Conservation (phyloP, 2,113 vertebrate species). For the Tragelaphus imberbis region DNA sequence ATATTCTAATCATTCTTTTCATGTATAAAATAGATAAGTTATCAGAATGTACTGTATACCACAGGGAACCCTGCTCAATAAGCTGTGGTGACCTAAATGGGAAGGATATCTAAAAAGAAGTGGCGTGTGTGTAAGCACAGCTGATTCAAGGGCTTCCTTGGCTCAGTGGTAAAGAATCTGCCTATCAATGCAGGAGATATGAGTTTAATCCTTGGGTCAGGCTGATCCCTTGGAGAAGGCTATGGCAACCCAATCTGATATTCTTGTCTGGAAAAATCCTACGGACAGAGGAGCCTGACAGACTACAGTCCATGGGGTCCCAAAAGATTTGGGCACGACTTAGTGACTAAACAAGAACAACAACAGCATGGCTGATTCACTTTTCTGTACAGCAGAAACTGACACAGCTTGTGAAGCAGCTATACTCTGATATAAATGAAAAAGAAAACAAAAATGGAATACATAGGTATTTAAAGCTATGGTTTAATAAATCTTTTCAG, state of each 20-base stretch:
- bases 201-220: background rate
- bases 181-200: background rate
- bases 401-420: background rate
- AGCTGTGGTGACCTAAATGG: accelerated
- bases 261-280: background rate
- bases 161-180: background rate
- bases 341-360: background rate
- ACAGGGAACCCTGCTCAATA: background rate
- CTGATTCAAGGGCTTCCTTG: background rate
- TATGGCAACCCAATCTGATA: background rate
- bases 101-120: background rate
- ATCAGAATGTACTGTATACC: background rate
- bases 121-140: background rate
- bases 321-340: background rate
- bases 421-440: background rate
- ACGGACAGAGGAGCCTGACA: background rate
- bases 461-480: background rate
- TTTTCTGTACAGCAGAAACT: background rate
- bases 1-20: background rate
- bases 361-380: background rate
- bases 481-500: background rate
- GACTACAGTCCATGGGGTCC: background rate
- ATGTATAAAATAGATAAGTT: background rate
- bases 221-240: background rate
- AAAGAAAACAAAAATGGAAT: background rate